Percentiles rank a stretch among this genome's conserved stretches.
Evolutionary conservation across 1,140 invertebrate species (phyloP).

Genomic region (Mycetomoellerius zeteki): DNA sequence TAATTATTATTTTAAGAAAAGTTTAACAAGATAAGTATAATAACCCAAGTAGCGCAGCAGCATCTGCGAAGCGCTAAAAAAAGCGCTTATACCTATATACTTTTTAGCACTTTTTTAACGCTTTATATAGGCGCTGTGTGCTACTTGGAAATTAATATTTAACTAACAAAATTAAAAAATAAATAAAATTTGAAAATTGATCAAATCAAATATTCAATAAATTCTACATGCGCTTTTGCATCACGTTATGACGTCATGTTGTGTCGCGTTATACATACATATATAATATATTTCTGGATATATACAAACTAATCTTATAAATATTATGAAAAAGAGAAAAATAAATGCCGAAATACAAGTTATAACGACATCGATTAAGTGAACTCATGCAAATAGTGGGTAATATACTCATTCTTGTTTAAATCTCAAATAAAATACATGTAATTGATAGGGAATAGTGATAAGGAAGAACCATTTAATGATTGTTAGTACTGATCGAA

Average conservation of each 20-base stretch:
- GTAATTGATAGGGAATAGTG: neutral
- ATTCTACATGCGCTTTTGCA: neutral
- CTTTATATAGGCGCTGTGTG: too few species aligned
- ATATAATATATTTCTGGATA: neutral
- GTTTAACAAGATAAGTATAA: neutral
- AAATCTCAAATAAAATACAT: conserved; percentile 32
- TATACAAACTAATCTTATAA: conserved; percentile 2
- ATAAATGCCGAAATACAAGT: neutral
- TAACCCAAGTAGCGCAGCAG: too few species aligned
- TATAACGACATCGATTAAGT: neutral
- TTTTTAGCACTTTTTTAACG: too few species aligned
- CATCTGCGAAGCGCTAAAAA: too few species aligned
- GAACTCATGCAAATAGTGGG: neutral
- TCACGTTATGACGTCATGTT: neutral
- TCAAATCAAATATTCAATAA: neutral
- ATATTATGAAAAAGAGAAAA: neutral
- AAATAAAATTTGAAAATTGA: neutral
- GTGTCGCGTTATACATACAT: neutral
- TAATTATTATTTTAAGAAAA: neutral
- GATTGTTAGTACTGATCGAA: conserved; percentile 7
- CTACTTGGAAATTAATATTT: neutral
- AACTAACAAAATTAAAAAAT: neutral
- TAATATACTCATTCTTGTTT: neutral
- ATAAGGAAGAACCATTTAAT: neutral
- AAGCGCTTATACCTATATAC: too few species aligned